Evolutionary conservation across 1,140 invertebrate genomes (phyloP).

Genomic region (Drosophila equinoxialis): DNA sequence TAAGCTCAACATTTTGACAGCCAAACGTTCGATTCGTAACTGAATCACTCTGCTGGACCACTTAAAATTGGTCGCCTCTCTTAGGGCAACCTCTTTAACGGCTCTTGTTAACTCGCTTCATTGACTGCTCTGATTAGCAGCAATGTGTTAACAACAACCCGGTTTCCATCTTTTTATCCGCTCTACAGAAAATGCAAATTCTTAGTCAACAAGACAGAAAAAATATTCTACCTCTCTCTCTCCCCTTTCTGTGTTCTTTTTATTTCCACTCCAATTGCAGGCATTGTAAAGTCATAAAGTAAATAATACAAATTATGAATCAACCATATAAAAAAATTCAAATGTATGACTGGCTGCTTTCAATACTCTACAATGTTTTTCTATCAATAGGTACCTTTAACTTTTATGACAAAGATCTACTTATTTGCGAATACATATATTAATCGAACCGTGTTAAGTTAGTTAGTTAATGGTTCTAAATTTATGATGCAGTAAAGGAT

Average conservation of each 20-base stretch:
- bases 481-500: too few relatives aligned
- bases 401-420: too few relatives aligned
- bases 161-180: background rate
- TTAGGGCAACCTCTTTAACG: constrained; percentile 18
- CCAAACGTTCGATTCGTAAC: constrained; percentile 43
- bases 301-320: constrained; percentile 63
- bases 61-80: background rate
- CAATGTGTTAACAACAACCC: constrained; percentile 41
- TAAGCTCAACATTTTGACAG: constrained; percentile 41
- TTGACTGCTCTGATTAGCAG: constrained; percentile 66
- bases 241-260: background rate
- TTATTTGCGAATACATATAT: too few relatives aligned
- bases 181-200: constrained; percentile 43
- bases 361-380: background rate
- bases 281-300: constrained; percentile 43
- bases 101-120: constrained; percentile 44
- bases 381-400: too few relatives aligned
- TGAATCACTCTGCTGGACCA: constrained; percentile 13
- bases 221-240: constrained; percentile 10
- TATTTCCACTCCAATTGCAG: constrained; percentile 39
- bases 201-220: constrained; percentile 43
- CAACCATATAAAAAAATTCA: constrained; percentile 22
- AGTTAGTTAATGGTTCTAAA: too few relatives aligned
- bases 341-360: background rate
- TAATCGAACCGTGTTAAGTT: too few relatives aligned